Base-by-base conservation (phyloP, 1,140 invertebrate genomes). In the Rhynchophorus ferrugineus region DNA sequence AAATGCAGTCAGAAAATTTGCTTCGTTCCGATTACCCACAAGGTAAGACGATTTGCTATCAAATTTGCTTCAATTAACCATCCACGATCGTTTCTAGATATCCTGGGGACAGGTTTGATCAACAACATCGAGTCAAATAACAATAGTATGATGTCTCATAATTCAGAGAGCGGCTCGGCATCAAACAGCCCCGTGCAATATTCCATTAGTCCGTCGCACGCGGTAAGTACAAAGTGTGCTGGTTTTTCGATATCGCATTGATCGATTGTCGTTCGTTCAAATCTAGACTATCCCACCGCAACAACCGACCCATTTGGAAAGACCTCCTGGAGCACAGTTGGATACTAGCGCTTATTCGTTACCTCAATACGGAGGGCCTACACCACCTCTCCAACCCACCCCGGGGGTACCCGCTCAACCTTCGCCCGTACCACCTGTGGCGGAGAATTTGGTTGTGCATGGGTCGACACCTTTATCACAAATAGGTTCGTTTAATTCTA, bases 1-100 rank as follows among this genome's bases (percentile, higher is more conserved):
- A 96, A 75, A 95, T 96, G 91, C 93, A 95, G 69, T 94, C 92
- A 70, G 93, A 96, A 67, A 90, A 91, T 71, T 71, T 91, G 29
- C 71, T 91, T 33, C 73, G 87, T 47, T 87, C 85, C 53, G 88
- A 91, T 71, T 80, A 80, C 63, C 67, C 74, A 14, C 70, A 73
- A 60, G 76, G 76, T 76, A 44, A 35, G 49, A 34, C 5, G 7
- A 38, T 16, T 16, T 11, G 18, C 8, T 13, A 13, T 13, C 9
- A 6, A 16, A 13, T 35, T 22, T 54, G 13, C 17, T 18, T 9
- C 19, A 17, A 33, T 3, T 37, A 20, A 11, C 16, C 16, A 37
- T 5, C 5, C 3, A 7, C 35, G 16, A 37, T 37, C n/a, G 24
- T 11, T 42, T 54, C 18, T 38, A 62, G 61, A 64, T 52, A 56